Base-by-base conservation (phyloP, 2,888 invertebrate genomes). In the Pterostichus madidus region DNA sequence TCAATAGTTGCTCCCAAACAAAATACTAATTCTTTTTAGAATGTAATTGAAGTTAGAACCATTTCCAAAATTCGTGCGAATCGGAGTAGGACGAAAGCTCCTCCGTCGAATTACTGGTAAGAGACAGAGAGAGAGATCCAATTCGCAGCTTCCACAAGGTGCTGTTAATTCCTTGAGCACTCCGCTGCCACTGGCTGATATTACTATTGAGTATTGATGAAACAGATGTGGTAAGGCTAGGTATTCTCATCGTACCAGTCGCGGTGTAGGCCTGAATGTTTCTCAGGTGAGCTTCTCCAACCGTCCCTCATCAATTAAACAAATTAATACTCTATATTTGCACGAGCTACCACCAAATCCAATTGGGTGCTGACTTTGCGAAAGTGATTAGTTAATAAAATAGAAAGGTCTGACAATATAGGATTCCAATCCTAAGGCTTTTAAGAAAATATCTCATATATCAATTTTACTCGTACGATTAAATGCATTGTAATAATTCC, bases 251-350 rank as follows among this genome's bases (percentile, higher is more conserved):
- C 44, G 64, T 31, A 13, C 35, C 64, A 68, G 39, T 68, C 31
- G 31, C 59, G 8, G n/a, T 39, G 44, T 2, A 15, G 44, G 64
- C 35, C 64, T 39, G 39, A 44, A 64, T 64, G 68, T 71, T 49
- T 31, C 75, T 49, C 75, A 75, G 53, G 73, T 64, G 64, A 71
- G 44, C 52, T 52, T 10, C 24, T 24, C n/a, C 31, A 52, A 75
- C 75, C 31, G 31, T 15, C 80, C 56, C 73, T 80, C 73, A 80
- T 80, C 80, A 80, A 80, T 80, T 80, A 80, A 73, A 71, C 80
- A 80, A 80, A 80, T 80, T 71, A 79, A 80, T 80, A 80, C 80
- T 46, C 73, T 73, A 53, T 80, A 53, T 73, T 80, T 44, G 53
- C 53, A 53, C 56, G 17, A 17, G 46, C 15, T 80, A 49, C 15